Evolutionary conservation across 2,113 vertebrate genomes (phyloP), one percentile per base, ranked within the genome.

Genomic region (Thamnophis sirtalis): DNA sequence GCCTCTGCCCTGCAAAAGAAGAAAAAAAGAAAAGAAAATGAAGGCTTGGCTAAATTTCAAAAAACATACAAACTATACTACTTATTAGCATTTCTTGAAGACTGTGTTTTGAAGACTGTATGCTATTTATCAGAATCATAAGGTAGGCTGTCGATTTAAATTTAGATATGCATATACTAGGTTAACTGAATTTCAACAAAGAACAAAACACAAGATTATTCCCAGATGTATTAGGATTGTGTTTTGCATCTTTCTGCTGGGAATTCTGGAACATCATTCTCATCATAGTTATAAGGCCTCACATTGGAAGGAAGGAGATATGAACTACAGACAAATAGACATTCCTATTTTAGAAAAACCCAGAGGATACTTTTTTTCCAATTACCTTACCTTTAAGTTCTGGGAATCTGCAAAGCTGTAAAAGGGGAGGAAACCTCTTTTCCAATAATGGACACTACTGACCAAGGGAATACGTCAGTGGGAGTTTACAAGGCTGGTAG

Each of bases 91-190:
- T 91, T 24, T 93, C 93, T 63, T 93, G 88, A 89, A 53, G 15
- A 68, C 90, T 85, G 94, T 95, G n/a, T n/a, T n/a, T 63, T 93
- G 88, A 89, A 53, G 15, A 68, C 90, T 85, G 94, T 95, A n/a
- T n/a, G n/a, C n/a, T n/a, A 80, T 60, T 53, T 88, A 22, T 58
- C 56, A 94, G 0, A 1, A 88, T 89, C 87, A 73, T 92, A 91
- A 0, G 56, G 92, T 88, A 48, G 38, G 87, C 56, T 93, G 89
- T 48, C 49, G 22, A 89, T 68, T 88, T 92, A 92, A 60, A 86
- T 91, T 90, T 84, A 90, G n/a, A 93, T 38, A 38, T 43, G 10
- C 49, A 87, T 38, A 58, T 49, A 87, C 17, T n/a, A 53, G 4
- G 50, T 38, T 80, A 55, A 91, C 22, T 15, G 84, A 63, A 53